A percentile compares a stretch with the other conserved stretches of the same genome.
Evolutionary conservation across 1,140 invertebrate species (phyloP).

Genomic region (Zaprionus camerounensis): DNA sequence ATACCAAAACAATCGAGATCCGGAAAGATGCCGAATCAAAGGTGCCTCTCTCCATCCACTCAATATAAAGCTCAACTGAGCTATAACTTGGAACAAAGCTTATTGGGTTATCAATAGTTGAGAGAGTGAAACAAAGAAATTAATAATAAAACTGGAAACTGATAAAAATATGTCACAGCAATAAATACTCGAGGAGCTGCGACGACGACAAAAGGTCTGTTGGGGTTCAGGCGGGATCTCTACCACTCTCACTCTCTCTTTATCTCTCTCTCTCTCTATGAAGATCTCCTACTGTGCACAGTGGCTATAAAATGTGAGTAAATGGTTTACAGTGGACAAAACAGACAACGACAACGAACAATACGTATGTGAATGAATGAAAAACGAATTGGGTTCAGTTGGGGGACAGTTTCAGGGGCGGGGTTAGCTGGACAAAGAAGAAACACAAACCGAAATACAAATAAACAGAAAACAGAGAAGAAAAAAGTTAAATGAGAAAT

Average conservation of each 20-base stretch:
- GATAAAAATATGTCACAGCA: conserved; percentile 52
- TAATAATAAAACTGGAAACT: conserved; percentile 29
- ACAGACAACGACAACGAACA: conserved; percentile 17
- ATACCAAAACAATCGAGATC: not conserved
- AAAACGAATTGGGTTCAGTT: not conserved
- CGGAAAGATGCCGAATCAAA: not conserved
- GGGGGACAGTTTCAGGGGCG: not conserved
- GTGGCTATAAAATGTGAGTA: conserved; percentile 30
- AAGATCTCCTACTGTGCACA: conserved; percentile 16
- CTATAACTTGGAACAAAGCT: conserved; percentile 30
- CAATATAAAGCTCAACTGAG: not conserved
- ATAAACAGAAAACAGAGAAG: conserved; percentile 24
- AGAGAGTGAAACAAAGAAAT: conserved; percentile 10
- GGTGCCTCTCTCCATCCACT: not conserved
- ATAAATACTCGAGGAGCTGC: conserved; percentile 40
- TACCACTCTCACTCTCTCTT: not conserved
- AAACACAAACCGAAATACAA: conserved; percentile 43
- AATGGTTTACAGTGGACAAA: conserved; percentile 30
- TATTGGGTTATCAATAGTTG: conserved; percentile 55
- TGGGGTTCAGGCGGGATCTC: conserved; percentile 9
- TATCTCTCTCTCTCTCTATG: not conserved
- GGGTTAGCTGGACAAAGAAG: conserved; percentile 3
- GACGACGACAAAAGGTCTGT: conserved; percentile 52
- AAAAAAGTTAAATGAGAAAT: conserved; percentile 50
- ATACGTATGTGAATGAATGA: not conserved